These are phyloP conservation scores for Prionailurus bengalensis DNA, from an alignment of 2,113 vertebrate genomes.

Conservation along the genomic window DNA sequence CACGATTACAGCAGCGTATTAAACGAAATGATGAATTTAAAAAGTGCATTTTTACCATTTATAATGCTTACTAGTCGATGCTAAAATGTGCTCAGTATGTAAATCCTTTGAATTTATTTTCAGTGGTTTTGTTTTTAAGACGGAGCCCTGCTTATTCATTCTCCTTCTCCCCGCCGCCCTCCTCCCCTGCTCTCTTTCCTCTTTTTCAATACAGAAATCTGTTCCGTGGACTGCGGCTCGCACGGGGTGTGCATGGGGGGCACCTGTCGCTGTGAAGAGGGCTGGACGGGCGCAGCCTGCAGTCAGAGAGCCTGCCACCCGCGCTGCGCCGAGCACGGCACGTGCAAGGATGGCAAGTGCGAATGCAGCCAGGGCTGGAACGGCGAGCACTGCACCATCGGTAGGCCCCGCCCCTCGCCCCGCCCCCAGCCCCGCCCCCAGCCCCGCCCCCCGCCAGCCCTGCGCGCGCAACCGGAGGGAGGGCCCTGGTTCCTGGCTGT, in stretches of 20 bases:
- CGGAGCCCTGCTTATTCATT: rapidly evolving
- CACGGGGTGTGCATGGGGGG: constrained; percentile 96
- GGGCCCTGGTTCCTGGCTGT: background rate
- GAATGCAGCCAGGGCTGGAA: constrained; percentile 99
- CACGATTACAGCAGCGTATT: rapidly evolving
- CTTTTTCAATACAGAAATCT: constrained; percentile 91
- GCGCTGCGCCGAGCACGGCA: constrained; percentile 96
- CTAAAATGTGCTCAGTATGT: background rate
- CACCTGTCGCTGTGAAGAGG: constrained; percentile 96
- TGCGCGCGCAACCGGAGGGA: background rate
- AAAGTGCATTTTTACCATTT: background rate
- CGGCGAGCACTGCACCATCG: constrained; percentile 98
- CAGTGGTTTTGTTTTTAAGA: background rate
- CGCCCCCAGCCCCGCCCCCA: constrained; percentile 50
- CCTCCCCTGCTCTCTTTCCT: background rate
- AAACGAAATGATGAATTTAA: background rate
- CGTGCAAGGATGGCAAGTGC: constrained; percentile 97
- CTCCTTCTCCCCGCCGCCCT: background rate
- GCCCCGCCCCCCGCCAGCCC: background rate
- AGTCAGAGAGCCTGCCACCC: constrained; percentile 97
- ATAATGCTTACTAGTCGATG: rapidly evolving
- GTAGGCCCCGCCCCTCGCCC: constrained; percentile 87
- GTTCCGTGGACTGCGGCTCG: constrained; percentile 93
- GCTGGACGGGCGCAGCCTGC: constrained; percentile 95
- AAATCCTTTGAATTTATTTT: constrained; percentile 4